Base-by-base conservation (phyloP, 2,113 vertebrate genomes). In the Melospiza melodia region DNA sequence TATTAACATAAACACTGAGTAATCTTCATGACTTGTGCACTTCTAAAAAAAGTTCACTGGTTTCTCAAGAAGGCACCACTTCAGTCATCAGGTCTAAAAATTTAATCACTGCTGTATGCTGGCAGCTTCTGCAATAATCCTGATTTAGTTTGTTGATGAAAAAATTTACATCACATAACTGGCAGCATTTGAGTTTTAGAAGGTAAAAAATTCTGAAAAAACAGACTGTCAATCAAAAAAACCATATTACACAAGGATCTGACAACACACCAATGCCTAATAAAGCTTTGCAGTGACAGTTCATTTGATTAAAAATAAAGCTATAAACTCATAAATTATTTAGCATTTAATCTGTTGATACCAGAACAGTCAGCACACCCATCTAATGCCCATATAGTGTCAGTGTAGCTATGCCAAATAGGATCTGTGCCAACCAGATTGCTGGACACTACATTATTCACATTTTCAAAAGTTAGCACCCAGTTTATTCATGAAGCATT, bases 271-370 rank as follows among this genome's bases (percentile, higher is more conserved):
- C 79, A 52, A 35, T 75, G 65, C n/a, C 69, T 87, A 95, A 94
- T 92, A 94, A 93, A 94, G 80, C 73, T 87, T 31, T 75, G 69
- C 83, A 96, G 61, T 66, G 90, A 96, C 95, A 90, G 79, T 86
- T 94, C 37, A 57, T 89, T 81, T 76, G 57, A 94, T 84, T 92
- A 89, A 95, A 96, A 95, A 82, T 88, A 93, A 88, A 92, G 54
- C 23, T 63, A 74, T 72, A 74, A 59, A 94, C 55, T 95, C 84
- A 94, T 95, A 83, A 91, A 93, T 95, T 95, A 95, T 90, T 89
- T 73, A 97, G 89, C 75, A 94, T 95, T 90, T 73, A 65, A 92
- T 96, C 66, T 94, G 85, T 89, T 96, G 94, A 90, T 89, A 95
- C 8, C 69, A 95, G 80, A 93, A 94, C 76, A 95, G 61, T 90